Evolutionary conservation across 2,888 invertebrate species (phyloP), one percentile per base, ranked within the genome.

Genomic region (Fissipunctia ypsillon): DNA sequence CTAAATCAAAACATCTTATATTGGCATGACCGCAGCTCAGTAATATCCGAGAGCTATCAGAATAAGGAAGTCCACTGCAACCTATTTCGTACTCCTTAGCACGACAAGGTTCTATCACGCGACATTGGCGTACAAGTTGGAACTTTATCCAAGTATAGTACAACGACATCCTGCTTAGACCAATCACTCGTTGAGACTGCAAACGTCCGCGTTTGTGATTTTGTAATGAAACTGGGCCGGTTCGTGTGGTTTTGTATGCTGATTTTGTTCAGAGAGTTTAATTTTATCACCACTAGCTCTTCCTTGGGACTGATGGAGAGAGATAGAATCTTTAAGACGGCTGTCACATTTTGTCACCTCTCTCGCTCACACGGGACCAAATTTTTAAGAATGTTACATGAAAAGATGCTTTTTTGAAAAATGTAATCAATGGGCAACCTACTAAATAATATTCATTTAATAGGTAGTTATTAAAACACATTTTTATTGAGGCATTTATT

Each of bases 121-220:
- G 70, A 73, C 59, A 73, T 71, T 56, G 69, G 56, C 56, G 59
- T 71, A 72, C 69, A 64, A 66, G 60, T 83, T 77, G 83, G 88
- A 80, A 88, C 88, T 81, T 70, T 88, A 83, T 89, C 87, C 75
- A 70, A 76, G 76, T 78, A 86, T 54, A 9, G 64, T 45, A 50
- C 31, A 88, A 89, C 88, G 82, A 88, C 91, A 91, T 93, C 94
- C 93, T 91, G 90, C 90, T 92, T 92, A 90, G 77, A 78, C 73
- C 78, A 78, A 86, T 78, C 76, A 78, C 74, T 64, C 6, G 52
- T 59, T 48, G 66, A 48, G 72, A 83, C 80, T 78, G 78, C 80
- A 79, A 82, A 76, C 71, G 81, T 75, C 66, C 75, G 71, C 67
- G 61, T 79, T 79, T 76, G 81, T 81, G 78, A 81, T 83, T 83